These are phyloP conservation scores for Chlorocebus sabaeus DNA, from an alignment of 2,113 vertebrate genomes.

Conservation along the genomic window DNA sequence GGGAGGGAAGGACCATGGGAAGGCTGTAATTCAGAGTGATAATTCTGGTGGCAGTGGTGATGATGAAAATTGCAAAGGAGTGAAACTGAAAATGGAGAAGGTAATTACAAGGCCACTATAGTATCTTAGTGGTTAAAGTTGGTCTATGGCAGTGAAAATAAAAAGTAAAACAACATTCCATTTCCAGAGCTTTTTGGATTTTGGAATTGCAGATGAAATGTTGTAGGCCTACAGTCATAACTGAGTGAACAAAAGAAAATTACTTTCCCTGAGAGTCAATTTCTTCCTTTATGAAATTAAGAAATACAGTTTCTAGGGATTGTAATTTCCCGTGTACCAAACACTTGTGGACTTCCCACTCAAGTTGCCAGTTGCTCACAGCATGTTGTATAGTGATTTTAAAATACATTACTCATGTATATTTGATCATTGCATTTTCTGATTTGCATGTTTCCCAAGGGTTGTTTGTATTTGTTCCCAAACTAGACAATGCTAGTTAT, in stretches of 20 bases:
- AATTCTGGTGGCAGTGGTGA: neutral
- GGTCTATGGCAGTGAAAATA: neutral
- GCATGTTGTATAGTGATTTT: neutral
- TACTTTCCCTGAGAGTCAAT: neutral
- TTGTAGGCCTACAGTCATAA: neutral
- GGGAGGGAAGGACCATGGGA: neutral
- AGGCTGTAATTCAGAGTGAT: neutral
- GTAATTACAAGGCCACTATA: neutral
- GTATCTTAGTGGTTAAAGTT: neutral
- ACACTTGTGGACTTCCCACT: neutral
- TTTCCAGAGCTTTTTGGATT: neutral
- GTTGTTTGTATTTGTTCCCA: neutral
- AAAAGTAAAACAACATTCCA: neutral
- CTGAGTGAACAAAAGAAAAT: neutral
- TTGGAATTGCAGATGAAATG: neutral
- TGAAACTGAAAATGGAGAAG: neutral
- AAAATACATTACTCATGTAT: neutral
- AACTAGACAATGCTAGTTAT: conserved; percentile 33
- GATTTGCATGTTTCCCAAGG: neutral
- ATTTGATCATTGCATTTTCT: neutral
- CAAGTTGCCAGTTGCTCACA: neutral
- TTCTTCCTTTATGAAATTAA: neutral
- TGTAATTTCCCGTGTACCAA: neutral
- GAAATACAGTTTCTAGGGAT: neutral
- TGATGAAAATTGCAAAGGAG: neutral